A percentile compares a stretch with the other conserved stretches of the same genome.
Conservation (phyloP, 1,140 invertebrate species). For the Drosophila orosa region DNA sequence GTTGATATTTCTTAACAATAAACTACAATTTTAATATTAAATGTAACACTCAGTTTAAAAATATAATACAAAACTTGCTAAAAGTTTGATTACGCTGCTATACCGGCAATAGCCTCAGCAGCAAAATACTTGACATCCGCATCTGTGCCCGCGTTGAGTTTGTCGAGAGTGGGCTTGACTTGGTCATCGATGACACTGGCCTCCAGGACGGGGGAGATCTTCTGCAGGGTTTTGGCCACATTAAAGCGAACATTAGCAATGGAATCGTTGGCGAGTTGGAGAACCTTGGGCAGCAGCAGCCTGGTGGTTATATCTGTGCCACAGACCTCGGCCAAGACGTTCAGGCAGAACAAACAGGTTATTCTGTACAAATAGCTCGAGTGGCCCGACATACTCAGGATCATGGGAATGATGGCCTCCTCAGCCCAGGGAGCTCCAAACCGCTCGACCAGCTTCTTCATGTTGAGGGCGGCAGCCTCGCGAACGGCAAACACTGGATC, state of each 20-base stretch:
- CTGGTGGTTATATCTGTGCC: conserved; percentile 96
- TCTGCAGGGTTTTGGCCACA: conserved; percentile 99
- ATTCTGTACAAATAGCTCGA: conserved; percentile 98
- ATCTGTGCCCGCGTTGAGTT: conserved; percentile 96
- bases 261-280: conserved; percentile 96
- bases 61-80: background rate
- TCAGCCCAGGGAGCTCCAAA: conserved; percentile 99
- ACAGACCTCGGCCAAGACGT: conserved; percentile 97
- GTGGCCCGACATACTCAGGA: conserved; percentile 95
- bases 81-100: conserved; percentile 84
- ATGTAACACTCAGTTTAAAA: background rate
- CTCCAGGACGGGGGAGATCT: conserved; percentile 96
- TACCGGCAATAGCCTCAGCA: conserved; percentile 95
- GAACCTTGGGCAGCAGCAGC: conserved; percentile 97
- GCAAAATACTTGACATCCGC: conserved; percentile 99
- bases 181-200: conserved; percentile 92
- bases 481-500: conserved; percentile 99
- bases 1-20: no score
- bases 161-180: conserved; percentile 97
- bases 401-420: conserved; percentile 98
- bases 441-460: conserved; percentile 98
- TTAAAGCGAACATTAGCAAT: conserved; percentile 99
- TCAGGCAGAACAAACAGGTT: conserved; percentile 99
- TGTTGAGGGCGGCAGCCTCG: conserved; percentile 98
- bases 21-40: no score